Base-by-base conservation (phyloP, 2,888 invertebrate genomes). In the Axea sp. region DNA sequence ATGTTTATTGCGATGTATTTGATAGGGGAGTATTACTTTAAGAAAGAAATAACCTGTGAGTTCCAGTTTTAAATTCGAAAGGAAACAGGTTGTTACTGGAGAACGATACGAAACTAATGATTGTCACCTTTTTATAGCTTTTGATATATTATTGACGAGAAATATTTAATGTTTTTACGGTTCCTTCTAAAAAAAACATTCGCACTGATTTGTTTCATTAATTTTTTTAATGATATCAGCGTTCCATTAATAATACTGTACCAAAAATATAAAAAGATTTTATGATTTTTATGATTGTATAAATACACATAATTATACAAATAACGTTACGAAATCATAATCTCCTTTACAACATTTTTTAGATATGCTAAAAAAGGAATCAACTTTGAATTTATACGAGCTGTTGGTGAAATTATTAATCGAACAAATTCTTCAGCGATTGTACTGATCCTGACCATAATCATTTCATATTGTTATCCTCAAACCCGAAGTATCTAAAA, bases 21-120 rank as follows among this genome's bases (percentile, higher is more conserved):
- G 31, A 59, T 19, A 2, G 26, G 33, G 33, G 62, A 11, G 33
- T 51, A 51, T 51, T 51, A 41, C 51, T 41, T 64, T 11, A n/a
- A 64, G 62, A 33, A 51, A 64, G 31, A 31, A 51, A 31, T 19
- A 33, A 33, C 24, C 15, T 26, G 47, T 6, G 49, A 41, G 45
- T 64, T 67, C 49, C 59, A 68, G 57, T 68, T 59, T 68, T 30
- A 8, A 59, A 68, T 59, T 68, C 35, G 67, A 68, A 59, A 41
- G 49, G 31, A 35, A 68, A 68, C 67, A 68, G 67, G 57, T 57
- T 67, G 47, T 68, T 59, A 57, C 57, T 49, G 49, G 49, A 41
- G 49, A 12, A 31, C 28, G 39, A 9, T 14, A 24, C 49, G 9
- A 47, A 68, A 59, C 67, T 68, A 68, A 68, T 68, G 57, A 59